Base-by-base conservation (phyloP, 2,113 vertebrate species). In the Aviceda subcristata region DNA sequence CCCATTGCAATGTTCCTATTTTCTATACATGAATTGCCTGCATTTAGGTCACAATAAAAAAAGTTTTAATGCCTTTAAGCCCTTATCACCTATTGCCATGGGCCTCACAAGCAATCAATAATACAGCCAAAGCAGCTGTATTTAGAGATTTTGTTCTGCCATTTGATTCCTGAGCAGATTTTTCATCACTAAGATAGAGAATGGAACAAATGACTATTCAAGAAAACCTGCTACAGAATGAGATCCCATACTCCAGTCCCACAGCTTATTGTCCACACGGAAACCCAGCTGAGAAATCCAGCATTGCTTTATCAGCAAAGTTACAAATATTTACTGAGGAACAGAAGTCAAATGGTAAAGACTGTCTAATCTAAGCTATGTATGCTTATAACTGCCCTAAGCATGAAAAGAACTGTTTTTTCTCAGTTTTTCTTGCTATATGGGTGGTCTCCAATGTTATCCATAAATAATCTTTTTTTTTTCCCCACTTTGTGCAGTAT, bases 271-370 rank as follows among this genome's bases (percentile, higher is more conserved):
- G 90, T 45, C 92, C 92, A 82, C 89, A 83, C 59, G 83, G 74
- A 91, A 91, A 75, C 43, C 74, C 93, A 90, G 87, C 81, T 94
- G 93, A 96, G 76, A 86, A 90, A 94, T 45, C 55, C 94, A 86
- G 83, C 72, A 29, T 64, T 80, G 90, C 91, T 91, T 86, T 68
- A 90, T 93, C 86, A 68, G 96, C 92, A 89, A 76, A 92, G 84
- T 85, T 85, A 63, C 96, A 94, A 94, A 96, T 96, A 90, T 95
- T 95, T 94, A 94, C 86, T 68, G 87, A 84, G 73, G 92, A 95
- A 56, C 66, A 89, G 67, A 96, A 96, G 67, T 96, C 80, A 55
- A 76, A 90, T 32, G 92, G 83, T 90, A 92, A 94, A 30, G 53
- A 71, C 41, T 82, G 64, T 73, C 86, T 97, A 93, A 95, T 95